Conservation (phyloP, 1,140 invertebrate genomes). For the Magallana angulata region DNA sequence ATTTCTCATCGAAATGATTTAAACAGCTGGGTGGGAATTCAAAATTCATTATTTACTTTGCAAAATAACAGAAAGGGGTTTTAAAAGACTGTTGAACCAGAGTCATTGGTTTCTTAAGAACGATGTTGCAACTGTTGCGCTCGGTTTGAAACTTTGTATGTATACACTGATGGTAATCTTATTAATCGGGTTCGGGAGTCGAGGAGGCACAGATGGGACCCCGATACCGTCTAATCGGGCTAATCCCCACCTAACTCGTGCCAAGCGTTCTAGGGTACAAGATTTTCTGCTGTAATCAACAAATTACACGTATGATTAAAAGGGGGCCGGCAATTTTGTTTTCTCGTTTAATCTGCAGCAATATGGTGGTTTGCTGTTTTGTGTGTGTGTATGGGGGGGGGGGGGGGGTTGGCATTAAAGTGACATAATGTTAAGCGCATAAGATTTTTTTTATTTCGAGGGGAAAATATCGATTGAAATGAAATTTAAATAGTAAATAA, state of each 20-base stretch:
- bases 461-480: too few species aligned
- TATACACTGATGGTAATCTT: conserved; percentile 14
- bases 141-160: not conserved
- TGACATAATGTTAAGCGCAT: too few species aligned
- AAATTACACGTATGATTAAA: too few species aligned
- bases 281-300: not conserved
- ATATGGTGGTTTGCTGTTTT: too few species aligned
- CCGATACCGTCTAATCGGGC: not conserved
- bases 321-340: too few species aligned
- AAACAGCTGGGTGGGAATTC: not conserved
- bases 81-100: not conserved
- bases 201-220: not conserved
- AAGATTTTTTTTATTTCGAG: too few species aligned
- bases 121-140: not conserved
- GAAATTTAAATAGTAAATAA: too few species aligned
- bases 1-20: not conserved
- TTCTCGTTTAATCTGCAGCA: too few species aligned
- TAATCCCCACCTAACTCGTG: not conserved
- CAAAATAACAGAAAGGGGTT: not conserved
- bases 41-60: not conserved
- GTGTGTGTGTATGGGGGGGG: too few species aligned
- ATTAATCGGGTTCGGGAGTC: not conserved
- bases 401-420: too few species aligned
- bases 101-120: not conserved
- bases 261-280: not conserved